These are phyloP conservation scores for Aporophyla nigra DNA, from an alignment of 2,888 invertebrate genomes.

Conservation along the genomic window DNA sequence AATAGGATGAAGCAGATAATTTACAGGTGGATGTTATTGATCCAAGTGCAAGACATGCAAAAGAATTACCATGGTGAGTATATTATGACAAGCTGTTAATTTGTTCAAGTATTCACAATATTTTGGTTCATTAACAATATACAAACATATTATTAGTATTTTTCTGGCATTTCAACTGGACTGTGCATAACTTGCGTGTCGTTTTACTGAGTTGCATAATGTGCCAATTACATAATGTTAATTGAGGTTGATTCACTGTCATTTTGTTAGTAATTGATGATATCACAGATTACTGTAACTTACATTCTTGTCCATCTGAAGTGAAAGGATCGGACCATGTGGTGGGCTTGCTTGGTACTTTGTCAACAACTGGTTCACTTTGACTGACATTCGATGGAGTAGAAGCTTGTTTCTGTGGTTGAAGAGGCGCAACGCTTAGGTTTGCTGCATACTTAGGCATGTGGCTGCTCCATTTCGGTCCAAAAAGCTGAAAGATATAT, in stretches of 20 bases:
- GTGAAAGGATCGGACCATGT: conserved; percentile 86
- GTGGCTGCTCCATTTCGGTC: conserved; percentile 94
- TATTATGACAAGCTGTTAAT: conserved; percentile 64
- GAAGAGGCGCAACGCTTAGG: conserved; percentile 94
- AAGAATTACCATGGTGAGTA: conserved; percentile 80
- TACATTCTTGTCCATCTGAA: conserved; percentile 88
- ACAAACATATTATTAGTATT: conserved; percentile 36
- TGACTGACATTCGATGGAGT: conserved; percentile 71
- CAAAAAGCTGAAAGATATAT: conserved; percentile 92
- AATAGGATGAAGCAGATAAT: conserved; percentile 83
- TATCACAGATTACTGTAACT: conserved; percentile 69
- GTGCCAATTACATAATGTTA: conserved; percentile 62
- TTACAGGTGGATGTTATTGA: conserved; percentile 80
- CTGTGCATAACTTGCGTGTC: conserved; percentile 65
- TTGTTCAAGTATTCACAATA: conserved; percentile 51
- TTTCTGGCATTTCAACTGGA: conserved; percentile 56
- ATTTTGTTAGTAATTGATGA: conserved; percentile 43
- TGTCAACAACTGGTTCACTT: conserved; percentile 75
- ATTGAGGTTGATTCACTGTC: conserved; percentile 50
- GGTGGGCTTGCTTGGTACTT: conserved; percentile 71
- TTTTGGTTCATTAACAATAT: conserved; percentile 40
- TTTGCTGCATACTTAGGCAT: conserved; percentile 97
- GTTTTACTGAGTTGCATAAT: conserved; percentile 60
- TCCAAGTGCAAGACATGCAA: conserved; percentile 91
- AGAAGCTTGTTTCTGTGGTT: conserved; percentile 93